These are phyloP conservation scores for Entomobrya multifasciata DNA, from an alignment of 2,888 invertebrate genomes.

Conservation along the genomic window DNA sequence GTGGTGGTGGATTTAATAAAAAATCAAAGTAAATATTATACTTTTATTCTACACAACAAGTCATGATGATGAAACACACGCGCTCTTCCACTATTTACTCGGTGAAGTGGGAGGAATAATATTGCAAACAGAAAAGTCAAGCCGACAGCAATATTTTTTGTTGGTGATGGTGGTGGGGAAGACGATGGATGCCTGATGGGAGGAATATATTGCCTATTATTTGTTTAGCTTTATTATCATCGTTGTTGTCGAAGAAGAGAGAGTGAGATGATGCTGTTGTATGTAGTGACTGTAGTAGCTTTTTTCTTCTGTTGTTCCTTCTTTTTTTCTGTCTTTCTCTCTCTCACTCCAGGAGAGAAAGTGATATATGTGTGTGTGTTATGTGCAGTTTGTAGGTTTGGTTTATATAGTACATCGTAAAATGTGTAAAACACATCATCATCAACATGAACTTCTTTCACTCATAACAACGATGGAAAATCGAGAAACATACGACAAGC, in stretches of 20 bases:
- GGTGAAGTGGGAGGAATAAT: background rate
- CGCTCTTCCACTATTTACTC: too few species aligned
- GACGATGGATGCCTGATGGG: background rate
- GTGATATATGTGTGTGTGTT: background rate
- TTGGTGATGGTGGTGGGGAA: background rate
- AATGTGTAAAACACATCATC: background rate
- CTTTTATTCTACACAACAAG: too few species aligned
- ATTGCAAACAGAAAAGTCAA: background rate
- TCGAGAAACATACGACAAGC: background rate
- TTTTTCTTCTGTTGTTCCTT: slow-evolving; percentile 8
- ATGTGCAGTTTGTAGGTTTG: background rate
- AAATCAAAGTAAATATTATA: too few species aligned
- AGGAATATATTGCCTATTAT: slow-evolving; percentile 24
- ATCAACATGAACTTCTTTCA: slow-evolving; percentile 15
- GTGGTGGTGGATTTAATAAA: too few species aligned
- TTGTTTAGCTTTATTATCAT: slow-evolving; percentile 18
- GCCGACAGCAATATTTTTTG: background rate
- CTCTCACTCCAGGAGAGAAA: background rate
- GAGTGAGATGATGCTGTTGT: too few species aligned
- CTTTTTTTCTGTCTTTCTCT: background rate
- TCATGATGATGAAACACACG: too few species aligned
- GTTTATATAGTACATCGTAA: background rate
- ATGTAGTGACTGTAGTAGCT: too few species aligned
- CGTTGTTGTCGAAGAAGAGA: slow-evolving; percentile 1
- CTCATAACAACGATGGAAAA: slow-evolving; percentile 4